Conservation (phyloP, 2,113 vertebrate species). For the Cebus imitator region DNA sequence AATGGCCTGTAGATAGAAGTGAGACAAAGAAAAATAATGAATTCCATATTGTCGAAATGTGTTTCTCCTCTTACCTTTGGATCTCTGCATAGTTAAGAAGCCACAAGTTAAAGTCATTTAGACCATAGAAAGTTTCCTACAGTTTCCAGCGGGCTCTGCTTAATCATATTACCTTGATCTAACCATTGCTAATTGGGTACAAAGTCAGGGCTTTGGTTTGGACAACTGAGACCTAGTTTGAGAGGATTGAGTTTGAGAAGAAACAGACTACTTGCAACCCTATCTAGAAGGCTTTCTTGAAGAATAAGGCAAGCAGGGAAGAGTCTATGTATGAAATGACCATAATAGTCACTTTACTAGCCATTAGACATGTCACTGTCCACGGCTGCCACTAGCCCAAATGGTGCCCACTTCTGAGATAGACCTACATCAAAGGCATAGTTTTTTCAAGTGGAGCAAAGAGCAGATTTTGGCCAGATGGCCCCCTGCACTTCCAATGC, state of each 20-base stretch:
- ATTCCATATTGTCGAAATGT: background rate
- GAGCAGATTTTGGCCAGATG: background rate
- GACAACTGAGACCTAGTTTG: background rate
- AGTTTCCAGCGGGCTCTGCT: background rate
- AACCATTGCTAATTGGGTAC: background rate
- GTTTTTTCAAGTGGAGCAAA: background rate
- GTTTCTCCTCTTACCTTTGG: background rate
- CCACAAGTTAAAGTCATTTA: background rate
- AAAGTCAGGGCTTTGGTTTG: background rate
- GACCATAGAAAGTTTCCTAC: background rate
- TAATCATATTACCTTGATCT: background rate
- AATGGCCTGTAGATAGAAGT: background rate
- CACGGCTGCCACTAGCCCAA: background rate
- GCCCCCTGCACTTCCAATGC: rapidly evolving
- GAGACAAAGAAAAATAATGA: background rate
- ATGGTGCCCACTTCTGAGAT: background rate
- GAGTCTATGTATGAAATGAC: background rate
- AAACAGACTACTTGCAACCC: background rate
- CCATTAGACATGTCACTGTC: background rate
- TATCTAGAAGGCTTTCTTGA: background rate
- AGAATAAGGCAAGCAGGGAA: background rate
- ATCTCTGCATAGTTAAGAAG: background rate
- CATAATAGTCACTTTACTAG: background rate
- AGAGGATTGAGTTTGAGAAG: background rate
- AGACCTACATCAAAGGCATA: background rate